Evolutionary conservation across 1,140 invertebrate species (phyloP), one percentile per base, ranked within the genome.

Genomic region (Pogonus chalceus): DNA sequence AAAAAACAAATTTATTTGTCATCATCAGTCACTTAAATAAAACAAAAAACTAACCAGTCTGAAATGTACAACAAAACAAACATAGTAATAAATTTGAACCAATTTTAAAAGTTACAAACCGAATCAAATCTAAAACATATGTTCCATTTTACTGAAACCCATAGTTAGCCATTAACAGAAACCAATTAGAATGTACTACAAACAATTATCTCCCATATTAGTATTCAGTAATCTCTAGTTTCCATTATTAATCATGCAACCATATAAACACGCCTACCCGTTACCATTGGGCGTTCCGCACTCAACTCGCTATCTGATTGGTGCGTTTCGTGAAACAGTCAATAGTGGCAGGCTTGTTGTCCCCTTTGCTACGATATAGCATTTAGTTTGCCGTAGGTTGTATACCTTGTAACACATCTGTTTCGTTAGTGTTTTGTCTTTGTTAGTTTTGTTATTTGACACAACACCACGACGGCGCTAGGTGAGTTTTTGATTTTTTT

Each of bases 181-280:
- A 26, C 58, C 60, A 63, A 63, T 63, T 63, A 63, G 54, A 55
- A 56, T 58, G 56, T 62, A 62, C 37, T 60, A 65, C 61, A 65
- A 65, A 65, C 62, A 65, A 67, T 67, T 67, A 67, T 62, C 65
- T 67, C 57, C 65, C 65, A 67, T 67, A 64, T 66, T 66, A 61
- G 62, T 56, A 57, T 61, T 56, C 59, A 61, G 61, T 66, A 67
- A 65, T 64, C 62, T 60, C 52, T 58, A 56, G 61, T 63, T 67
- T 62, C 65, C 65, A 67, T 67, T 67, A 67, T 65, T 67, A 43
- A 43, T 43, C 37, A 43, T 16, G 9, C 3, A 43, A 9, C 7
- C 9, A 12, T 18, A 3, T 4, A 16, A 43, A 4, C 18, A 9
- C 37, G 37, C 37, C 37, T 16, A 9, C 18, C 37, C 3, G 18